Percentiles rank a stretch among this genome's conserved stretches.
These are phyloP conservation scores for Heliocidaris tuberculata DNA, from an alignment of 35 echinoderm and acorn worm genomes.

Conservation along the genomic window DNA sequence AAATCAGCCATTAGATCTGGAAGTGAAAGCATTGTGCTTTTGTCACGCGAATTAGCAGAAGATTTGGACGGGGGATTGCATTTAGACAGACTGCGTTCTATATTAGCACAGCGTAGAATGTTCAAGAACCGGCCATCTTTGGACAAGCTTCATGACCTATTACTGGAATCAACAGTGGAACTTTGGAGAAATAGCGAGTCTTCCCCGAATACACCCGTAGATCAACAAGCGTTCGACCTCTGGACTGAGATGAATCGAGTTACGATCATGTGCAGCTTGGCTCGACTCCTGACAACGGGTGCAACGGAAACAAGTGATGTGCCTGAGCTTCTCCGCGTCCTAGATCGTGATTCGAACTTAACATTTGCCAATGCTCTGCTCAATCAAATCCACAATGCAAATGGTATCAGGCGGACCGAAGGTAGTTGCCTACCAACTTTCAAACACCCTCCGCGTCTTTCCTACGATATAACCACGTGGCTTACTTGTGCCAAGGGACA, in stretches of 20 bases:
- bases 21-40: background rate
- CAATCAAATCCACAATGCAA: background rate
- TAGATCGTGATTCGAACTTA: background rate
- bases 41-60: background rate
- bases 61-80: background rate
- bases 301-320: background rate
- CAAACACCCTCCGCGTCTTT: background rate
- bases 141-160: background rate
- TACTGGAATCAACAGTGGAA: background rate
- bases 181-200: background rate
- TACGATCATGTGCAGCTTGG: background rate
- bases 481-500: background rate
- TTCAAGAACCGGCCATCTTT: background rate
- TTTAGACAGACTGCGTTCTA: too few species aligned
- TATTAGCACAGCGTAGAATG: too few species aligned
- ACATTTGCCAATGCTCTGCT: background rate
- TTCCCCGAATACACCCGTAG: background rate
- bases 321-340: background rate
- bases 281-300: background rate
- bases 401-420: background rate
- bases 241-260: background rate
- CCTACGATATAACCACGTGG: background rate
- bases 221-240: background rate
- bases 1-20: background rate
- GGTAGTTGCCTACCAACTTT: background rate